Conservation (phyloP, 1,140 invertebrate species). For the Laodelphax striatellus region DNA sequence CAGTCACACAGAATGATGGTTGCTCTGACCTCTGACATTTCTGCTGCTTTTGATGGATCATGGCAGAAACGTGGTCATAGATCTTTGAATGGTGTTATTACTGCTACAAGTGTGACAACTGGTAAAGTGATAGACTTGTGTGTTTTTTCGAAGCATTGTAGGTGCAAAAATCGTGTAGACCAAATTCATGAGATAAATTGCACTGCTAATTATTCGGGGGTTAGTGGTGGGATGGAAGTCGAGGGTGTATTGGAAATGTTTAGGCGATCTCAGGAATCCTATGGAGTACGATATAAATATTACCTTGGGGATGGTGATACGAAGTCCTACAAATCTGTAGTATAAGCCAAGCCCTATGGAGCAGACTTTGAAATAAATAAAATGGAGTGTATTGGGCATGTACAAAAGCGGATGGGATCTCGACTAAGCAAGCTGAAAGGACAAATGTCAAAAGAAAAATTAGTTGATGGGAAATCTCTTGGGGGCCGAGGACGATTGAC, state of each 20-base stretch:
- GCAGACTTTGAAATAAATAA: conserved; percentile 15
- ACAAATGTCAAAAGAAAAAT: conserved; percentile 1
- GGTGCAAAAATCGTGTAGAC: conserved; percentile 5
- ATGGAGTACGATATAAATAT: conserved; percentile 14
- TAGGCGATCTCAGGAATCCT: conserved; percentile 10
- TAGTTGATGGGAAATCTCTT: not conserved
- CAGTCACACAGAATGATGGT: conserved; percentile 3
- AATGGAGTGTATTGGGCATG: conserved; percentile 16
- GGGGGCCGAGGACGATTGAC: conserved; percentile 4
- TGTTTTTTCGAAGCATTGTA: conserved; percentile 13
- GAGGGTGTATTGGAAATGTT: conserved; percentile 9
- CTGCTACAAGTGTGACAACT: conserved; percentile 6
- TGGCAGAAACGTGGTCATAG: conserved; percentile 17
- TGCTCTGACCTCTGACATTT: conserved; percentile 7
- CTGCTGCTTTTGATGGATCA: conserved; percentile 16
- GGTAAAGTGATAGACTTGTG: conserved; percentile 15
- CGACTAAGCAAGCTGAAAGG: conserved; percentile 8
- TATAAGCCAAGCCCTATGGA: conserved; percentile 20
- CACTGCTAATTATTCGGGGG: conserved; percentile 18
- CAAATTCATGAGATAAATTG: conserved; percentile 11
- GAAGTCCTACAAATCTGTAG: conserved; percentile 9
- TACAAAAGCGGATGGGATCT: conserved; percentile 14
- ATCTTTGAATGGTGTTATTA: conserved; percentile 13
- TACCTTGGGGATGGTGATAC: conserved; percentile 21
- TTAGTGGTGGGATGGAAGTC: conserved; percentile 21